Conservation (phyloP, 1,140 invertebrate species). For the Asobara japonica region DNA sequence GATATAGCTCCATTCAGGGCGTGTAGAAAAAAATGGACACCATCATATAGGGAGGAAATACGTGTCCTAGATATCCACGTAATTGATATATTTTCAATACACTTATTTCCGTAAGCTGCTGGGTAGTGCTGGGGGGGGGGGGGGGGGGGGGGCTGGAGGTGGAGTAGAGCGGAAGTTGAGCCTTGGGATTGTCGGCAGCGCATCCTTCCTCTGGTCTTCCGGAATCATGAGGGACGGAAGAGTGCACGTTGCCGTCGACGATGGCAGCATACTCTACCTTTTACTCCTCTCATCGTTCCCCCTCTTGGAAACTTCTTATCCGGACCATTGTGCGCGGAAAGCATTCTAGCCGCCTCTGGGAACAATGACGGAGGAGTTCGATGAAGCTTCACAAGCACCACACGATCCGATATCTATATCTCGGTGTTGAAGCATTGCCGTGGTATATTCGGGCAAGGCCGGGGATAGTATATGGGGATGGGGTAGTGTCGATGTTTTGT, state of each 20-base stretch:
- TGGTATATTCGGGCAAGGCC: not conserved
- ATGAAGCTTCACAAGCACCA: not conserved
- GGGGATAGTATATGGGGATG: not conserved
- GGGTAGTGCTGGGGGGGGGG: too few species aligned
- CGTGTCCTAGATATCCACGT: too few species aligned
- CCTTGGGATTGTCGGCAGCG: constrained; percentile 22
- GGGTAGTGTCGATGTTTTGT: constrained; percentile 5
- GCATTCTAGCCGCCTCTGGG: constrained; percentile 1
- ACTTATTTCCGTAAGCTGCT: too few species aligned
- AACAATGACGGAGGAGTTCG: constrained; percentile 10
- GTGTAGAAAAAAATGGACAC: too few species aligned
- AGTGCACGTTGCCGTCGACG: not conserved
- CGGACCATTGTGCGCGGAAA: constrained; percentile 7
- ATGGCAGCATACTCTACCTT: constrained; percentile 3
- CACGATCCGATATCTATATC: not conserved
- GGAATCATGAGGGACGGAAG: constrained; percentile 7
- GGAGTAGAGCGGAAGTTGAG: constrained; percentile 11
- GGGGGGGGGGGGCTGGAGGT: too few species aligned
- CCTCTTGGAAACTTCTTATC: constrained; percentile 10
- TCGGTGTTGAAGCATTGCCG: not conserved
- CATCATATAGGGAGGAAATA: too few species aligned
- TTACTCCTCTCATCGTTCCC: not conserved
- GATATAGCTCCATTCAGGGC: too few species aligned
- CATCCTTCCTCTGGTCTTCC: constrained; percentile 26
- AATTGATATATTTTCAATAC: too few species aligned